Evolutionary conservation across 2,888 invertebrate species (phyloP).

Genomic region (Nematopogon swammerdamellus): DNA sequence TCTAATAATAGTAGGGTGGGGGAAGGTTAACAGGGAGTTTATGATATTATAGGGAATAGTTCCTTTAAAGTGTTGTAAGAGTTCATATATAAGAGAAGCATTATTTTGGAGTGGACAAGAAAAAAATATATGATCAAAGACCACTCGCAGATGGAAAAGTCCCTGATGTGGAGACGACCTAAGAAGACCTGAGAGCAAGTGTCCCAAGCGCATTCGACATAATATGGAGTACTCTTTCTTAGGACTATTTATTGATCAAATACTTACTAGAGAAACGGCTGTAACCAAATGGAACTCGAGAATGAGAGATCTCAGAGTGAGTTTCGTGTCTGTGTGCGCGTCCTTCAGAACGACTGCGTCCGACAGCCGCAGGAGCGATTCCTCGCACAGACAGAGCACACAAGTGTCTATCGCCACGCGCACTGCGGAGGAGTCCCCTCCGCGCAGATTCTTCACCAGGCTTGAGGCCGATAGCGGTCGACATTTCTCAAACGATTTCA

Average conservation of each 20-base stretch:
- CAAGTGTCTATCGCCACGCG: background rate
- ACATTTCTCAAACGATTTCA: background rate
- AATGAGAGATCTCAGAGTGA: background rate
- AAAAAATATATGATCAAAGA: too few species aligned
- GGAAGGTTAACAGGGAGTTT: too few species aligned
- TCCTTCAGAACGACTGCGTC: background rate
- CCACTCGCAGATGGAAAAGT: too few species aligned
- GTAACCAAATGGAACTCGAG: background rate
- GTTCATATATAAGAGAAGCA: too few species aligned
- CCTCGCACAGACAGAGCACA: background rate
- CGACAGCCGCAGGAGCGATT: background rate
- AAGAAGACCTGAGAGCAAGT: too few species aligned
- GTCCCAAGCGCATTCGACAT: too few species aligned
- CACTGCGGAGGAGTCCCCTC: background rate
- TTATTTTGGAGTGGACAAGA: too few species aligned
- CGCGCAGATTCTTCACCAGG: background rate
- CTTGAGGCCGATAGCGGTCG: background rate
- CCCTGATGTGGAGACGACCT: too few species aligned
- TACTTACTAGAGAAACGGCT: background rate
- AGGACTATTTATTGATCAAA: background rate
- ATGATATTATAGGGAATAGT: too few species aligned
- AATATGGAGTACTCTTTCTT: too few species aligned
- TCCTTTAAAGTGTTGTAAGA: too few species aligned
- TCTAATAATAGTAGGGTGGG: too few species aligned
- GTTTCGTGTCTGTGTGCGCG: background rate